Conservation (phyloP, 2,888 invertebrate species). For the Hartigia nigra region DNA sequence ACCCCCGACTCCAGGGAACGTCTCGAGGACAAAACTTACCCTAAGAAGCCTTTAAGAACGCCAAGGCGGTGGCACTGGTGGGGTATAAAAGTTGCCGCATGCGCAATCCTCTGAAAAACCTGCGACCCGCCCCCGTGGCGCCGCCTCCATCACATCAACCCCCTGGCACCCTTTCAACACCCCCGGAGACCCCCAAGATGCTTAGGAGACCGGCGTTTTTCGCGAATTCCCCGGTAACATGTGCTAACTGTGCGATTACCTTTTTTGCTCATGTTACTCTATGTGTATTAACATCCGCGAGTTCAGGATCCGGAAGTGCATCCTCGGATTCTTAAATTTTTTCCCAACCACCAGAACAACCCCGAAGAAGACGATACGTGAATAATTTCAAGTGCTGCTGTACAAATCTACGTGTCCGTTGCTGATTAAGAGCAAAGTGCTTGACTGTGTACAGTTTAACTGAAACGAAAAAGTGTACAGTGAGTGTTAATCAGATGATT, state of each 20-base stretch:
- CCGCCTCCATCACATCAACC: constrained; percentile 51
- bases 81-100: constrained; percentile 64
- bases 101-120: constrained; percentile 60
- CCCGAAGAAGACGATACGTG: not conserved
- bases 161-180: constrained; percentile 36
- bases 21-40: constrained; percentile 58
- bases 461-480: not conserved
- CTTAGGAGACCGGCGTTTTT: constrained; percentile 46
- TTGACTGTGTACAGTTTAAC: not conserved
- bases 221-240: constrained; percentile 45
- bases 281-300: constrained; percentile 39
- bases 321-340: not conserved
- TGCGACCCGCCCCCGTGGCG: constrained; percentile 59
- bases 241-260: constrained; percentile 35
- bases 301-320: not conserved
- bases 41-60: constrained; percentile 65
- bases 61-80: constrained; percentile 50
- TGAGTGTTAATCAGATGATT: not conserved
- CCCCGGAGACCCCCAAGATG: constrained; percentile 50
- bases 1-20: constrained; percentile 6
- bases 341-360: not conserved
- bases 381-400: not conserved
- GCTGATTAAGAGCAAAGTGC: not conserved
- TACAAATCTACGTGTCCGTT: not conserved
- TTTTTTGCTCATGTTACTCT: constrained; percentile 35